Conservation (phyloP, 2,113 vertebrate species). For the Tachysurus fulvidraco region DNA sequence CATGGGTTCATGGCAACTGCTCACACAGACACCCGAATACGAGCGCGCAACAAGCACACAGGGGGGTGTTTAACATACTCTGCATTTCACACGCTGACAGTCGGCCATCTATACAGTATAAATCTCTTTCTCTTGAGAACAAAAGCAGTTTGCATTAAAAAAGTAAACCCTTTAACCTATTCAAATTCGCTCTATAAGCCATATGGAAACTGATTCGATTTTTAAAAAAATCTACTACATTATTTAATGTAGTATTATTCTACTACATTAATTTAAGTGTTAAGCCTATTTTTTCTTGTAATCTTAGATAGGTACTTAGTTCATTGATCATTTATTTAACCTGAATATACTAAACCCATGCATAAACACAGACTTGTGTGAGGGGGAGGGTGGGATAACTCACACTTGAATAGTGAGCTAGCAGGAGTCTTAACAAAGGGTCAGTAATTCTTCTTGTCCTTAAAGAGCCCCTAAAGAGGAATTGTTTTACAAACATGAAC, state of each 20-base stretch:
- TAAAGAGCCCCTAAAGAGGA: slow-evolving; percentile 48
- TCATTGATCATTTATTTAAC: background rate
- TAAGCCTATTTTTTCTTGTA: background rate
- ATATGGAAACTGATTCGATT: background rate
- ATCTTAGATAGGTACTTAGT: background rate
- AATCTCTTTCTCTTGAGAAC: background rate
- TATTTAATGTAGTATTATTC: background rate
- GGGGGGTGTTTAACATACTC: slow-evolving; percentile 14
- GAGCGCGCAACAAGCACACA: background rate
- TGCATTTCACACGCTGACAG: background rate
- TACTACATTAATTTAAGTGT: background rate
- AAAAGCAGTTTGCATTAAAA: background rate
- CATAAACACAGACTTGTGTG: background rate
- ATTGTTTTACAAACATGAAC: slow-evolving; percentile 30
- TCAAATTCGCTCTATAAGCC: background rate
- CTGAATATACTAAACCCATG: background rate
- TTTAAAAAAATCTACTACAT: background rate
- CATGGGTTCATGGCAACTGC: background rate
- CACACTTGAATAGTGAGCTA: slow-evolving; percentile 27
- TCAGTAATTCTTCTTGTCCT: background rate
- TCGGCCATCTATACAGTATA: background rate
- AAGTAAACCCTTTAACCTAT: background rate
- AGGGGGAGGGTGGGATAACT: slow-evolving; percentile 1
- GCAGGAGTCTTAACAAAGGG: slow-evolving; percentile 25
- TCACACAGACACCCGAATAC: slow-evolving; percentile 21